These are phyloP conservation scores for Acleris laterana DNA, from an alignment of 2,888 invertebrate species.

Conservation along the genomic window DNA sequence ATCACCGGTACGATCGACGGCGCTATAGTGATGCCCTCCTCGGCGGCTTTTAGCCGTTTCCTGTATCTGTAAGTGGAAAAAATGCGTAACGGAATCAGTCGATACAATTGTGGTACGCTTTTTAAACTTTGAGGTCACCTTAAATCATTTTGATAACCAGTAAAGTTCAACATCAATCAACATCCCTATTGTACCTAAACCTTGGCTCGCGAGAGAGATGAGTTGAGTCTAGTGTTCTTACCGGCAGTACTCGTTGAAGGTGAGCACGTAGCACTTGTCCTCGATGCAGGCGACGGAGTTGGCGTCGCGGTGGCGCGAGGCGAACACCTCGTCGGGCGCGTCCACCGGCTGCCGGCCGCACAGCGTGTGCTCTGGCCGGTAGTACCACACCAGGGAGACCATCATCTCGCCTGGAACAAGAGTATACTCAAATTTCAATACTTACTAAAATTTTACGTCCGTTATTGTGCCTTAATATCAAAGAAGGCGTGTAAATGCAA, in stretches of 20 bases:
- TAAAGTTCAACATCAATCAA: no score
- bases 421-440: not conserved
- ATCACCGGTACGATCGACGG: conserved; percentile 90
- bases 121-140: no score
- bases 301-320: conserved; percentile 96
- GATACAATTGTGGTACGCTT: no score
- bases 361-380: conserved; percentile 98
- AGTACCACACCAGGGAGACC: conserved; percentile 98
- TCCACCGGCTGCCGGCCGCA: conserved; percentile 92
- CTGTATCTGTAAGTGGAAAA: conserved; percentile 87
- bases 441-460: no score
- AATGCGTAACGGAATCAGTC: not conserved
- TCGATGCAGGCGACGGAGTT: conserved; percentile 99
- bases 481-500: no score
- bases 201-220: no score
- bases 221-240: conserved; percentile 56
- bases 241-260: conserved; percentile 98
- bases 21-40: conserved; percentile 89
- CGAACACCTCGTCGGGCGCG: conserved; percentile 96
- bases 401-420: conserved; percentile 94
- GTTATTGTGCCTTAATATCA: no score
- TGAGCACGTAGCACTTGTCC: conserved; percentile 98
- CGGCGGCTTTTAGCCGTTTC: conserved; percentile 90
- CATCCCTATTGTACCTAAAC: no score
- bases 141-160: no score